Conservation (phyloP, 1,140 invertebrate species). For the Drosophila pandora region DNA sequence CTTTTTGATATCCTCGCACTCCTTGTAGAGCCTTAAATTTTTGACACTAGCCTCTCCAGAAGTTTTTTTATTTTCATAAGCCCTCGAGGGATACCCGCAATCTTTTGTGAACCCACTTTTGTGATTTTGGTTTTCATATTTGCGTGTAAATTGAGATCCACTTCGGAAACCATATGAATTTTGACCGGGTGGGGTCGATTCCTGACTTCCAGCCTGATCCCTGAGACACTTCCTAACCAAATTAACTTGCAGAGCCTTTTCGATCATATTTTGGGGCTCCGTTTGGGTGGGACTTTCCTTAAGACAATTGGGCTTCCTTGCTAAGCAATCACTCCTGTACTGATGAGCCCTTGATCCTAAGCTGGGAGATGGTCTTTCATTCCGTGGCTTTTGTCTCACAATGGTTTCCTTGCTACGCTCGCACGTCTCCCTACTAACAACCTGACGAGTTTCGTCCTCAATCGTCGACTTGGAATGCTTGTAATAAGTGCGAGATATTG, state of each 20-base stretch:
- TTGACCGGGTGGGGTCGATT: neutral
- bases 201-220: neutral
- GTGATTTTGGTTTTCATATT: neutral
- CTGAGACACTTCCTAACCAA: neutral
- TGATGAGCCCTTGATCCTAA: neutral
- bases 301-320: neutral
- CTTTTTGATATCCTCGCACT: too few species aligned
- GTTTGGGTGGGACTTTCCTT: slow-evolving; percentile 11
- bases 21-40: neutral
- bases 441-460: neutral
- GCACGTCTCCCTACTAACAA: neutral
- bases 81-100: neutral
- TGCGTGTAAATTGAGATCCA: neutral
- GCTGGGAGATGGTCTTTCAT: too few species aligned
- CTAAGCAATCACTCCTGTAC: neutral
- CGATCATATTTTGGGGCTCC: neutral
- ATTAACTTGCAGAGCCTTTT: neutral
- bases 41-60: neutral
- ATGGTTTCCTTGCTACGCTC: neutral
- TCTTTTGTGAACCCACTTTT: neutral
- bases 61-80: neutral
- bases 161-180: neutral
- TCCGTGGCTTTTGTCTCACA: neutral
- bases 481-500: neutral
- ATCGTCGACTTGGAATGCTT: neutral